Evolutionary conservation across 2,113 vertebrate species (phyloP), one percentile per base, ranked within the genome.

Genomic region (Pelodiscus sinensis): DNA sequence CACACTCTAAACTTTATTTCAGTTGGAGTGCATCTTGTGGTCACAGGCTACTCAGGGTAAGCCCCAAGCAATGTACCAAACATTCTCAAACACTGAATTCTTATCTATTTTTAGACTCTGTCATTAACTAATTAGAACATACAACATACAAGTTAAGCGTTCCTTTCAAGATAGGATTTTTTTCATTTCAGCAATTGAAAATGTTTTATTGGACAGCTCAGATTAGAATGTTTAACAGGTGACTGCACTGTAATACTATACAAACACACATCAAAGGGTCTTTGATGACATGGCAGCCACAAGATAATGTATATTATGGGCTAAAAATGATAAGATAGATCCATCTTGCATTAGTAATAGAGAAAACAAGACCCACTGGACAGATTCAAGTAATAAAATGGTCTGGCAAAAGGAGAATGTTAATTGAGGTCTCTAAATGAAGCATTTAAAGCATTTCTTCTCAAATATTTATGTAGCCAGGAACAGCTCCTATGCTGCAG

Each of bases 341-440:
- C 44, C 55, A n/a, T 80, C 65, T 87, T 0, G 1, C 77, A 25
- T 9, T 24, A 92, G 13, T 62, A 85, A 44, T 50, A 35, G 78
- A 93, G 87, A 80, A 92, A 94, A 62, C 29, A 82, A 75, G 89
- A 38, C 25, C 54, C 35, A 44, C 2, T 87, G 50, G 88, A 84
- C 87, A 27, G 19, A 91, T 83, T 52, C 27, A 82, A 88, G 85
- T 90, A 84, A 93, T 87, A 75, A 94, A 88, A 31, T 22, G 14
- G 55, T 14, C 60, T 88, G 77, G 35, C 92, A 89, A 82, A 87
- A 88, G 57, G 4, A 86, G 3, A 71, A 29, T 16, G 73, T 93
- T 86, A 84, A 83, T 54, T 85, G 85, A 94, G 62, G 31, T 89
- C 60, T 89, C 85, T 56, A 88, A 96, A 88, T 84, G 58, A 38